Evolutionary conservation across 1,140 invertebrate genomes (phyloP), one percentile per base, ranked within the genome.

Genomic region (Steinernema feltiae): DNA sequence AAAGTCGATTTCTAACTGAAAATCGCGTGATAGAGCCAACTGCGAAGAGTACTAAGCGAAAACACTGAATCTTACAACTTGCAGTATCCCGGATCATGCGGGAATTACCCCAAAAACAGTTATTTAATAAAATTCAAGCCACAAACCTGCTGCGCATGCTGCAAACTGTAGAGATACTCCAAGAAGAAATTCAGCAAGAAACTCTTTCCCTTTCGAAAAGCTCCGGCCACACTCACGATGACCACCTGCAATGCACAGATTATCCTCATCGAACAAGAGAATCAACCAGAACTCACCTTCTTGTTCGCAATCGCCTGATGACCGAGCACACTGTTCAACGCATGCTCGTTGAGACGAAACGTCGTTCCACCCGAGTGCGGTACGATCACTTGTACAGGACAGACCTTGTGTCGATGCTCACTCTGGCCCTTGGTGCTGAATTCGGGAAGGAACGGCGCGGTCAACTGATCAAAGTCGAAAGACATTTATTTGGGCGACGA

Each of bases 151-250:
- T 81, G 80, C 30, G 76, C 63, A 48, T 78, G 75, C 35, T 86
- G 84, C 29, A 85, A 71, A 35, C 72, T 80, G 75, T 85, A 85
- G 69, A 85, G 80, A 87, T 94, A 97, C 82, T 94, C 89, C 1
- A 97, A 89, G 86, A 96, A 95, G 88, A 97, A 97, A 88, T 97
- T 92, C 0, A 95, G 88, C 32, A 95, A 88, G 87, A 95, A 95
- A 32, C 93, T 94, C 88, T 95, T 95, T 80, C 97, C 97, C 88
- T 99, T 99, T 12, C 97, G 90, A 88, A 99, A 99, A 35, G 95
- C 95, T 74, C 96, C 97, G 35, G 90, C 90, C 32, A 99, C 94
- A 15, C 95, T 97, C 0, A 99, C 91, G 35, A 99, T 92, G 31
- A 95, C 94, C 1, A 95, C 91, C 74, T 91, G 72, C 0, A 79